Percentiles rank a stretch among this genome's conserved stretches.
Evolutionary conservation across 1,140 invertebrate species (phyloP).

Genomic region (Drosophila persimilis): DNA sequence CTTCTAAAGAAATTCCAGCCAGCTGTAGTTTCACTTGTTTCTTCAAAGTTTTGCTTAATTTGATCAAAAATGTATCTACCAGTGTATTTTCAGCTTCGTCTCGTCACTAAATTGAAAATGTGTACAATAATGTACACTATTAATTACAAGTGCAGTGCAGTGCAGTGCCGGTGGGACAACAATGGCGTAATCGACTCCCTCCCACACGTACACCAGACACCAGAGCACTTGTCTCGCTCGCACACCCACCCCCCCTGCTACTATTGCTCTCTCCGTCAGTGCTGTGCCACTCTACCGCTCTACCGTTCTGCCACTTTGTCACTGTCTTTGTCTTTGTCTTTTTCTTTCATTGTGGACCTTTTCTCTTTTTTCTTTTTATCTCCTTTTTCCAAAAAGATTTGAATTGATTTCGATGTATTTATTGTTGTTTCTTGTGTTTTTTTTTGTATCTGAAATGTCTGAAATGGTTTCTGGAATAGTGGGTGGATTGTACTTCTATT

Average conservation of each 20-base stretch:
- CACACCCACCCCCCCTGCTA: not conserved
- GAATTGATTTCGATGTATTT: too few species aligned
- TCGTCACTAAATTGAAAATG: slow-evolving; percentile 31
- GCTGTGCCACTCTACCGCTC: too few species aligned
- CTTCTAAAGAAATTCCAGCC: too few species aligned
- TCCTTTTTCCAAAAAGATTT: not conserved
- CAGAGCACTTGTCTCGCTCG: slow-evolving; percentile 18
- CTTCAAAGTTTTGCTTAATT: slow-evolving; percentile 13
- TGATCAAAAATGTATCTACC: not conserved
- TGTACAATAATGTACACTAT: slow-evolving; percentile 24
- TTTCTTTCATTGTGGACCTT: not conserved
- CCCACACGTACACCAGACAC: slow-evolving; percentile 16
- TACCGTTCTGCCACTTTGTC: too few species aligned
- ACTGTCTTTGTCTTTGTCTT: slow-evolving; percentile 6
- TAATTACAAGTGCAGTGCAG: slow-evolving; percentile 46
- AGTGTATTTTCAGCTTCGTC: slow-evolving; percentile 34
- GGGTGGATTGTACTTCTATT: too few species aligned
- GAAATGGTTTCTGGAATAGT: too few species aligned
- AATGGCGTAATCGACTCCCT: slow-evolving; percentile 21
- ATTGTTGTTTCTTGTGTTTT: too few species aligned
- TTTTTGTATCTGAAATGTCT: too few species aligned
- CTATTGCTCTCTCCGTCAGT: too few species aligned
- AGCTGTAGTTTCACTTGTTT: not conserved
- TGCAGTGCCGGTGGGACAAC: slow-evolving; percentile 21
- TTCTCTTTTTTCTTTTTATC: not conserved